phyloP scores from a whole-genome alignment of 2,113 vertebrate genomes.

The Trinectes maculatus region DNA sequence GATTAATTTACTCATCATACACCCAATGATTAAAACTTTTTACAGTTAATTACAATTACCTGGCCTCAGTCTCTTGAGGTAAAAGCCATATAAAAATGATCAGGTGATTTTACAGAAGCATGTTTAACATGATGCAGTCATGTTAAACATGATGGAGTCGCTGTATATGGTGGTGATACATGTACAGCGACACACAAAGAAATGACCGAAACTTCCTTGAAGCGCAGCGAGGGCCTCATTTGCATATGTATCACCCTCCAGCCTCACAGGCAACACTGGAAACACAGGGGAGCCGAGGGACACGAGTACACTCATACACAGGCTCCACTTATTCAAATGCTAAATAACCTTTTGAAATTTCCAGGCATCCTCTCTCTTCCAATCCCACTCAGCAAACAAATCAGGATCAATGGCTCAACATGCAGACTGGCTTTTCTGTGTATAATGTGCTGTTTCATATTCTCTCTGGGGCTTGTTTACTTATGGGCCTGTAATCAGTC shows the following conservation, averaged over 20 bases:
- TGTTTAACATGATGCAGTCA: conserved; percentile 11
- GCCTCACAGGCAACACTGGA: conserved; percentile 62
- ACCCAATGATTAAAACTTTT: not conserved
- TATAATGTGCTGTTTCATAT: conserved; percentile 52
- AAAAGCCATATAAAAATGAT: not conserved
- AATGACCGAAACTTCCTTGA: conserved; percentile 31
- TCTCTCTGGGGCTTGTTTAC: conserved; percentile 28
- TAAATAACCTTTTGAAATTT: conserved; percentile 74
- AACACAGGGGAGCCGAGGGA: conserved; percentile 62
- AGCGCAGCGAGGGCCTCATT: conserved; percentile 60
- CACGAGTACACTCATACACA: conserved; percentile 70
- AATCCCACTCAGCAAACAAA: conserved; percentile 71
- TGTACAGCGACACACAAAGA: conserved; percentile 52
- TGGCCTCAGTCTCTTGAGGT: not conserved
- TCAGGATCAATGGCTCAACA: conserved; percentile 60
- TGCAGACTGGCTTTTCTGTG: conserved; percentile 54
- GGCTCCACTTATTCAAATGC: conserved; percentile 74
- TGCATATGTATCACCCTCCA: conserved; percentile 78
- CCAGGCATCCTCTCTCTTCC: conserved; percentile 60
- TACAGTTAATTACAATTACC: not conserved
- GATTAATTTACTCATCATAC: not conserved
- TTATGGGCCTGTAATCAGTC: conserved; percentile 3
- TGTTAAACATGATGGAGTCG: not conserved
- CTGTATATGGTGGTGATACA: conserved; percentile 12
- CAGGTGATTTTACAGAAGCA: not conserved